Conservation (phyloP, 2,113 vertebrate genomes). For the Saccopteryx leptura region DNA sequence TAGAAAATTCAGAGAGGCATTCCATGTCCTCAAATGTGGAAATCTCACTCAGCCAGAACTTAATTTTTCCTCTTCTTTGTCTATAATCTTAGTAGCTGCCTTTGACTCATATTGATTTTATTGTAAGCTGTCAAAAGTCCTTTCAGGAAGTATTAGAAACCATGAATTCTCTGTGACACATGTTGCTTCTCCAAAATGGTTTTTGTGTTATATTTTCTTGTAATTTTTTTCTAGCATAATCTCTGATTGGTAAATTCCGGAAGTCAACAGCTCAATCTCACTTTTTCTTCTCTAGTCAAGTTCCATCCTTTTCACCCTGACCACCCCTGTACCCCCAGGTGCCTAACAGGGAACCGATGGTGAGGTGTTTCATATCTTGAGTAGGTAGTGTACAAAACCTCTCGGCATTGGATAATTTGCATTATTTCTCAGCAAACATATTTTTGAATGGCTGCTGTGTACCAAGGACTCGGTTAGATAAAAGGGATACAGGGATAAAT, state of each 20-base stretch:
- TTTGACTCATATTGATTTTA: conserved; percentile 30
- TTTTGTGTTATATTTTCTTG: neutral
- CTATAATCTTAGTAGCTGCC: neutral
- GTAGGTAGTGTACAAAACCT: neutral
- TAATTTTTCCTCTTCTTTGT: neutral
- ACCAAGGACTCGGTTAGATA: neutral
- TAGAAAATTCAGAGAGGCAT: neutral
- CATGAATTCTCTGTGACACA: neutral
- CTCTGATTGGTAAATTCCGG: neutral
- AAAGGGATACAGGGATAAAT: neutral
- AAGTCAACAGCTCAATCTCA: neutral
- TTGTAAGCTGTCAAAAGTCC: neutral
- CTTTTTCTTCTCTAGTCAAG: neutral
- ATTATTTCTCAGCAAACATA: neutral
- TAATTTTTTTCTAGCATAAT: neutral
- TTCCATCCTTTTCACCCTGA: neutral
- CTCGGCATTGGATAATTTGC: neutral
- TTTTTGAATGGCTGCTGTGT: neutral
- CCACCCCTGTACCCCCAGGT: accelerated
- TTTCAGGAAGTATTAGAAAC: conserved; percentile 25
- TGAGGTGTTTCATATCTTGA: neutral
- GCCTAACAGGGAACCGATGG: neutral
- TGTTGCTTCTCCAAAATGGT: neutral
- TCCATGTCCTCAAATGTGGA: neutral
- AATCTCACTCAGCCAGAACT: neutral